Evolutionary conservation across 1,140 invertebrate genomes (phyloP).

Genomic region (Drosophila arizonae): DNA sequence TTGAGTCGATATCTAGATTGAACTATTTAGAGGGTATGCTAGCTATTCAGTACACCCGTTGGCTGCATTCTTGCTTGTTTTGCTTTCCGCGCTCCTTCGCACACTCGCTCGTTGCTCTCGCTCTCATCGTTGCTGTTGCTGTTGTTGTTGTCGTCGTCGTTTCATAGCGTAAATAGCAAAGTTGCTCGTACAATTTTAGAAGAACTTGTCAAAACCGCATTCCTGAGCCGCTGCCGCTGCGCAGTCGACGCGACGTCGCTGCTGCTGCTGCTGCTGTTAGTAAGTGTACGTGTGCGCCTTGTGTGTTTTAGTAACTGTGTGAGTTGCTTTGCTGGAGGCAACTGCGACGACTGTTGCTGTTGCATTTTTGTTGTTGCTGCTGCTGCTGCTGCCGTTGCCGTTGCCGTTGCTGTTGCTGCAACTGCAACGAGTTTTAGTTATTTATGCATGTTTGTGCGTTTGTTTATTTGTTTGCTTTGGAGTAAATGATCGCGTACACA

Average conservation of each 20-base stretch:
- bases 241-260: constrained; percentile 33
- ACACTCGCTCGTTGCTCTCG: constrained; percentile 47
- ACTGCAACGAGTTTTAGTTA: constrained; percentile 81
- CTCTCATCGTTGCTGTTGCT: constrained; percentile 18
- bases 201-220: constrained; percentile 82
- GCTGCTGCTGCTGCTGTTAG: constrained; percentile 12
- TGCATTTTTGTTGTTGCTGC: constrained; percentile 32
- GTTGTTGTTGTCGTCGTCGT: constrained; percentile 48
- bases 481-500: constrained; percentile 76
- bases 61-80: constrained; percentile 69
- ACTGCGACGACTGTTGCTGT: constrained; percentile 30
- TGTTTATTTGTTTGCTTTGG: constrained; percentile 79
- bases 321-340: constrained; percentile 72
- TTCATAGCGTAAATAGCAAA: constrained; percentile 82
- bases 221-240: constrained; percentile 63
- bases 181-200: constrained; percentile 82
- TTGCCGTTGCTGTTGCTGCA: constrained; percentile 48
- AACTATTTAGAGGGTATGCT: constrained; percentile 25
- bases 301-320: constrained; percentile 35
- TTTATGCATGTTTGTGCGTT: constrained; percentile 75
- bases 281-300: constrained; percentile 19
- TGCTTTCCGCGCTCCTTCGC: constrained; percentile 77
- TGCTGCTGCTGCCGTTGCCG: constrained; percentile 20
- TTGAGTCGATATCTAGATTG: not conserved
- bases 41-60: not conserved